Base-by-base conservation (phyloP, 1,140 invertebrate species). In the Harlomillsia oculata region DNA sequence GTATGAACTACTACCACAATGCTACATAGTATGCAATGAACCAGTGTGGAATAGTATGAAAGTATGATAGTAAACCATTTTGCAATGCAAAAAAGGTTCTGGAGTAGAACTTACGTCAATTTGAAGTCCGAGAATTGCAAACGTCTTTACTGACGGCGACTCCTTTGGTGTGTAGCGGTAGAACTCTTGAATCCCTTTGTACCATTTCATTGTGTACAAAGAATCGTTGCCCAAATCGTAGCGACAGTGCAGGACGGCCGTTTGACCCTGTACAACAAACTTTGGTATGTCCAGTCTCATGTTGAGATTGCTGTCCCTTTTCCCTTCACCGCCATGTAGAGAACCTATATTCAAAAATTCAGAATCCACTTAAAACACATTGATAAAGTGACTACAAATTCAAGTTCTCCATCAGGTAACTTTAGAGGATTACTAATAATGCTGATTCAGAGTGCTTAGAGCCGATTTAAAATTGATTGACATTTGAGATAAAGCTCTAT, bases 121-220 rank as follows among this genome's bases (percentile, higher is more conserved):
- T 65, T 72, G 73, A 59, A 80, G 71, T 55, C 76, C 78, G 45
- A 72, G 72, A 53, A 77, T 70, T 45, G 71, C 71, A 67, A 80
- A 80, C 29, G 72, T 74, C 67, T 79, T 78, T 57, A 74, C 72
- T 21, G 72, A 69, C 40, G 78, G 77, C 26, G 67, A 68, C 61
- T 78, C 76, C 37, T 74, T 76, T 16, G 78, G 76, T 6, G 73
- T 72, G 62, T 75, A 80, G 54, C 79, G 72, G 72, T 78, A 81
- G 69, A 83, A 83, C 68, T 83, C 81, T 51, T 75, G 72, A 59
- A 77, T 76, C 32, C 80, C 82, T 58, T 82, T 78, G 72, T 90
- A 89, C 86, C 86, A 90, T 74, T 89, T 89, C 63, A 90, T 83
- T 56, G 84, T 81, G 72, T 89, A 89, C 51, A 90, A 74, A 29